phyloP scores from a whole-genome alignment of 2,797 vertebrate species.

The Poecilia velifera region DNA sequence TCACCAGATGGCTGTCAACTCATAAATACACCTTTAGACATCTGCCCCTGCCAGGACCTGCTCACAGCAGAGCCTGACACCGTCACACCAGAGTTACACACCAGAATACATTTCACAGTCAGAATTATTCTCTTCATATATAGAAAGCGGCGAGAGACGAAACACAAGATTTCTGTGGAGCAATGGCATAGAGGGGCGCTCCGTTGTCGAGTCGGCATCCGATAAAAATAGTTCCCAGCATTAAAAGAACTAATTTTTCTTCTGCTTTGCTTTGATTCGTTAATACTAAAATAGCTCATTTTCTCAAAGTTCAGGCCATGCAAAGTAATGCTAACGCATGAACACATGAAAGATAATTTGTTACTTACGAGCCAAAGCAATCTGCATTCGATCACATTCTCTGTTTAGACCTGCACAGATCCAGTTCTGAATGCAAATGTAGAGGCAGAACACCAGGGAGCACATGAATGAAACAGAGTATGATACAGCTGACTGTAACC shows the following conservation, averaged over 20 bases:
- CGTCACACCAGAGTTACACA: constrained; percentile 41
- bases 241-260: background rate
- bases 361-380: background rate
- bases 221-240: background rate
- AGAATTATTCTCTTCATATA: constrained; percentile 10
- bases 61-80: constrained; percentile 42
- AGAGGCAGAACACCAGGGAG: constrained; percentile 4
- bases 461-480: constrained; percentile 46
- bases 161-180: constrained; percentile 26
- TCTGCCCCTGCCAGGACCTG: constrained; percentile 48
- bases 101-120: constrained; percentile 34
- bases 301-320: background rate
- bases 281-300: background rate
- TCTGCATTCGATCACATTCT: background rate
- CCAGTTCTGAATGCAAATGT: background rate
- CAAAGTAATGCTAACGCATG: background rate
- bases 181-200: background rate
- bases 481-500: constrained; percentile 22
- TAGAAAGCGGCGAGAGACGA: constrained; percentile 13
- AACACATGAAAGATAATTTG: background rate
- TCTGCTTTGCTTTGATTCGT: background rate
- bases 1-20: constrained; percentile 67
- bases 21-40: constrained; percentile 62
- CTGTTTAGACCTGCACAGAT: background rate
- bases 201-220: background rate